Evolutionary conservation across 2,888 invertebrate genomes (phyloP), one percentile per base, ranked within the genome.

Genomic region (Scelioninae gen. 1): DNA sequence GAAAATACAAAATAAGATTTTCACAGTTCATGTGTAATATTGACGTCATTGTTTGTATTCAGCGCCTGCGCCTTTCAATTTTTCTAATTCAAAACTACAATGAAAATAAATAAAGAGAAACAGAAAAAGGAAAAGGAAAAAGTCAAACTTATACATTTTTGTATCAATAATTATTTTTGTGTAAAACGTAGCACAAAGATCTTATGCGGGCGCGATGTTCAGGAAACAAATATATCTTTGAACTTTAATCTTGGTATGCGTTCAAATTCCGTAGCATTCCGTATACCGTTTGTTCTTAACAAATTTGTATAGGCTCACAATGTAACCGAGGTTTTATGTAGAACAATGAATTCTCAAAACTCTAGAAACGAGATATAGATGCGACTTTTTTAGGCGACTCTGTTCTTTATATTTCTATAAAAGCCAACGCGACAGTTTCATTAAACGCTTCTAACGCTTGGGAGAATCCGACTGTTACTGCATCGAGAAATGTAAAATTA

Each of bases 371-470:
- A 49, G 43, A 38, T 40, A 16, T 71, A 65, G 69, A 68, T 49
- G 60, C 63, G 23, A 63, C 55, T 38, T 62, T 76, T 75, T 63
- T 71, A 69, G 65, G 51, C 58, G 43, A 71, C 49, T 71, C 55
- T 31, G 62, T 69, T 74, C 74, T 72, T 80, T 80, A 45, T 62
- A 74, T 60, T 74, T 77, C 23, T 62, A 51, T 68, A 69, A 68
- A 60, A 66, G 45, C 43, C 34, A 69, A 49, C 53, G 40, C 65
- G 75, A 71, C 40, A 75, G 58, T 71, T 72, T 78, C 51, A 65
- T 78, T 78, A 58, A 71, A 72, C 45, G 75, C 75, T 69, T 75
- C 58, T 63, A 58, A 75, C 63, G 80, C 80, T 81, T 81, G 13
- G 11, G 16, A 56, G 69, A 69, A 63, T 51, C 23, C 63, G 55